These are phyloP conservation scores for Plebejus melissa DNA, from an alignment of 2,888 invertebrate genomes.

Conservation along the genomic window DNA sequence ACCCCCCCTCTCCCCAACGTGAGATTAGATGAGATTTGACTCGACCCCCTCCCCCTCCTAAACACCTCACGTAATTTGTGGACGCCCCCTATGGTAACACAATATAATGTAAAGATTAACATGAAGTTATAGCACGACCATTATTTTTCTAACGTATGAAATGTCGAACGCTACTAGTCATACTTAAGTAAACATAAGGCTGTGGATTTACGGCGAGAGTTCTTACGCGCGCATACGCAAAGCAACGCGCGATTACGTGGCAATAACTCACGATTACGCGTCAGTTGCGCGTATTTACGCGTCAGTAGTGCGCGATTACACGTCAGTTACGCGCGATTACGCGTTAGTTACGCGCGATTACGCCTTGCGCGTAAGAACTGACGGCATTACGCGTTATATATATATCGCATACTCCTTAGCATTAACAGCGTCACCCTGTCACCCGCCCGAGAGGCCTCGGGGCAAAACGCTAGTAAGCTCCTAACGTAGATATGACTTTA, in stretches of 20 bases:
- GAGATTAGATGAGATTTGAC: too few relatives aligned
- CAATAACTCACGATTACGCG: not conserved
- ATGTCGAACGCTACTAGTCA: conserved; percentile 7
- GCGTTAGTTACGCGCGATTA: not conserved
- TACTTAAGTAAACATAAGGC: conserved; percentile 21
- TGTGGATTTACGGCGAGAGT: not conserved
- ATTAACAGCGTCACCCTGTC: conserved; percentile 77
- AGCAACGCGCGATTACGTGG: not conserved
- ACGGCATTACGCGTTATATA: not conserved
- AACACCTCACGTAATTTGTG: too few relatives aligned
- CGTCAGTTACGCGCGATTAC: not conserved
- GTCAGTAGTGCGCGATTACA: not conserved
- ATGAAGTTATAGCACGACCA: not conserved
- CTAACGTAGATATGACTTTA: conserved; percentile 73
- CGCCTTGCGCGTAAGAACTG: not conserved
- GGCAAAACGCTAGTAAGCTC: conserved; percentile 78
- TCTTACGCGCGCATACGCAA: not conserved
- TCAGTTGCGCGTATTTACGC: not conserved
- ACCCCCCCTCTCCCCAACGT: too few relatives aligned
- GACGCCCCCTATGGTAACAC: not conserved
- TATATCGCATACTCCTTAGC: conserved; percentile 51
- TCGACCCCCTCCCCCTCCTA: too few relatives aligned
- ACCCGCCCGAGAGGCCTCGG: conserved; percentile 72
- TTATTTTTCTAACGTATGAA: not conserved
- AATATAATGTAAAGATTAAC: not conserved